phyloP scores from a whole-genome alignment of 2,797 vertebrate genomes.

The Typhlichthys eigenmanni region DNA sequence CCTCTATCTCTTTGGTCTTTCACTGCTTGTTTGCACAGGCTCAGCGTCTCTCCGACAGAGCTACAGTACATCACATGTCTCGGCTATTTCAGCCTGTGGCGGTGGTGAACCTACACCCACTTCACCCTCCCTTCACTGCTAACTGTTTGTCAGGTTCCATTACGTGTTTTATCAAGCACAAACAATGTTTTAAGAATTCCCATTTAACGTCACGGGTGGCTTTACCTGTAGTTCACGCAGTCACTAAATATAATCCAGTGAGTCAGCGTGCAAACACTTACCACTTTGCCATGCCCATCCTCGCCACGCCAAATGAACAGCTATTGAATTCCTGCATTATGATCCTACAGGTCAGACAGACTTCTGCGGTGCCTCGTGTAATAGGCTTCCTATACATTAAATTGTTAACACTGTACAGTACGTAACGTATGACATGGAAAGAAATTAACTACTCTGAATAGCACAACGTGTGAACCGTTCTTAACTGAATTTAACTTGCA shows the following conservation, averaged over 20 bases:
- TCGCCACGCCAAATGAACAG: neutral
- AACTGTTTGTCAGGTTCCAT: slow-evolving; percentile 8
- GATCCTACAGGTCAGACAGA: no score
- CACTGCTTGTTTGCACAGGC: slow-evolving; percentile 40
- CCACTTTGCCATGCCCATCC: neutral
- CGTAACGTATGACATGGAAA: no score
- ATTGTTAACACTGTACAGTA: no score
- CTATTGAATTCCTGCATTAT: no score
- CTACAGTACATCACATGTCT: neutral
- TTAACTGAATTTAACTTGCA: neutral
- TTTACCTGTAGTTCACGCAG: slow-evolving; percentile 32
- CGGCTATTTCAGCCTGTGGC: slow-evolving; percentile 23
- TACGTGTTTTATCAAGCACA: slow-evolving; percentile 5
- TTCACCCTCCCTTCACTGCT: slow-evolving; percentile 12
- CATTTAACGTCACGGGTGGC: slow-evolving; percentile 7
- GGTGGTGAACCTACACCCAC: neutral
- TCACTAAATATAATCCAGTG: neutral
- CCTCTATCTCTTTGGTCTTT: neutral
- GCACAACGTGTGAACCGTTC: neutral
- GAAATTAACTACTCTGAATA: neutral
- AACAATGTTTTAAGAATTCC: neutral
- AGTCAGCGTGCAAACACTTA: neutral
- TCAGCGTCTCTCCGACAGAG: neutral
- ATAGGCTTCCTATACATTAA: no score
- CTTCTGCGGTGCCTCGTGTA: no score